Evolutionary conservation across 1,140 invertebrate species (phyloP), one percentile per base, ranked within the genome.

Genomic region (Drosophila tsacasi): DNA sequence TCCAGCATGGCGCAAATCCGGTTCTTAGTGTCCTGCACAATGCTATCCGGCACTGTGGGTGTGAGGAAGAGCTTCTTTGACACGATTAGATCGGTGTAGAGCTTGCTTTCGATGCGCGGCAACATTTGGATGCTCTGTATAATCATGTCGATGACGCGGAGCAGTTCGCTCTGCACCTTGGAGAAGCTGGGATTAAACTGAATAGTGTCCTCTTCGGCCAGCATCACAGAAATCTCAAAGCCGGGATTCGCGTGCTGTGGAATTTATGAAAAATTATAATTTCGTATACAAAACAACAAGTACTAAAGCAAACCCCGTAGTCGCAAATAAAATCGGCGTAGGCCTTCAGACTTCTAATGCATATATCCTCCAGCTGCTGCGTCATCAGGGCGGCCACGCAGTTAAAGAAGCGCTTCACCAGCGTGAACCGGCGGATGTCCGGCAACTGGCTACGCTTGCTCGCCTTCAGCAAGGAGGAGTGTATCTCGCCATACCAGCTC

Each of bases 341-440:
- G 66, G 97, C 96, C 50, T 95, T 93, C 63, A 98, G 95, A 13
- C 97, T 98, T 76, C 96, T 95, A n/a, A 97, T 93, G 72, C 96
- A 97, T 32, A 98, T 92, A 30, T 94, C 95, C 92, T 97, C 97
- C 25, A 98, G 93, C 82, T 98, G 96, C 76, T 96, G 95, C 7
- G 97, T 97, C 97, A 98, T 98, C 21, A 98, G 94, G 19, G 96
- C 96, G 8, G 96, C 96, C 2, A 98, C 95, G 82, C 97, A 97
- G 85, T 97, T 96, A 85, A 97, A 98, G 93, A 98, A 98, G 57
- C 95, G 94, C 83, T 95, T 95, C 81, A 97, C 95, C 84, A 95
- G 94, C 9, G 94, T 94, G 44, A 94, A 94, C 71, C 96, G 95
- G 49, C 95, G 94, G 12, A 95, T 94, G 64, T 95, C 95, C 9